Evolutionary conservation across 1,140 invertebrate species (phyloP), one percentile per base, ranked within the genome.

Genomic region (Drosophila pallidifrons): DNA sequence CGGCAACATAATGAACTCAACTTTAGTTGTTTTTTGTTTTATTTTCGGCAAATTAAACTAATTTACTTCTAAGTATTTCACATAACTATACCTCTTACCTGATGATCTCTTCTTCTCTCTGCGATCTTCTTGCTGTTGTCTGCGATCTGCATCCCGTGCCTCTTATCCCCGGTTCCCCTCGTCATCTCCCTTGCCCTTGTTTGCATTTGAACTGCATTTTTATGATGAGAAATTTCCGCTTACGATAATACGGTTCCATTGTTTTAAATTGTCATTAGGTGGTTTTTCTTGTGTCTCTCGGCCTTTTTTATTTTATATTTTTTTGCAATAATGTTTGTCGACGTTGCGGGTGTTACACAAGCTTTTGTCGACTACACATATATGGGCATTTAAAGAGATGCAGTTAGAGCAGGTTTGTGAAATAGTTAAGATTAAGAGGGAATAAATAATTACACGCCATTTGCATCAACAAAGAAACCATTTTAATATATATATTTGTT

Each of bases 401-500:
- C 30, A 13, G 25, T 52, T 38, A 32, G 10, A 15, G 57, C 13
- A 45, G 16, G 20, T 25, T 66, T 57, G 43, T 6, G 45, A 77
- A 69, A 67, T 72, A 73, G 5, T n/a, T 52, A 28, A 10, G 35
- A 3, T 25, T 25, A 25, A 25, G 6, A 38, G 11, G 10, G 64
- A 88, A 82, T 80, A 78, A 87, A 67, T 71, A 83, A 85, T 38
- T 46, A 88, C 51, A 54, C 64, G 46, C 32, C 7, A 49, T 68
- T 75, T 86, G 75, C 71, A 74, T 73, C 66, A 86, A 83, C 82
- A 82, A 71, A 87, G 88, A 91, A 91, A 91, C 88, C 88, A 74
- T 83, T 83, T 83, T 66, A 79, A 87, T 88, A 77, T 83, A 79
- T 80, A 72, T 70, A 47, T 81, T 66, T 85, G 74, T 90, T 82